Evolutionary conservation across 1,140 invertebrate species (phyloP).

Genomic region (Orussus abietinus): DNA sequence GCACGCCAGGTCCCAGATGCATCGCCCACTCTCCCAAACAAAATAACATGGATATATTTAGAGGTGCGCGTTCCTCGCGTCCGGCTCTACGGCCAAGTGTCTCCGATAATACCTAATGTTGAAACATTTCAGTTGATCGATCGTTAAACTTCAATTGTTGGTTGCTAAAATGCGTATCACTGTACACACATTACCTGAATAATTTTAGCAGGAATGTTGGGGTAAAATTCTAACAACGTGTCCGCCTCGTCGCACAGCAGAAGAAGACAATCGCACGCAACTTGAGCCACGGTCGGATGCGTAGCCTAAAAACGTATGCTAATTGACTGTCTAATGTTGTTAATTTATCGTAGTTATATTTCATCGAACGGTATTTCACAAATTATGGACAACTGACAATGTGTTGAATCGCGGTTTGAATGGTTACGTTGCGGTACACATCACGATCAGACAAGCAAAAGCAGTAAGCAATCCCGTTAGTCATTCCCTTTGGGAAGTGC

Average conservation of each 20-base stretch:
- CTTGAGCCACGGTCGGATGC: slow-evolving; percentile 78
- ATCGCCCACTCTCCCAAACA: slow-evolving; percentile 94
- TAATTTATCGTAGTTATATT: too few relatives aligned
- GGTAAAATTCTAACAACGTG: slow-evolving; percentile 69
- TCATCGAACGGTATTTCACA: too few relatives aligned
- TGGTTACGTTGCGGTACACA: too few relatives aligned
- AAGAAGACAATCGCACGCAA: slow-evolving; percentile 81
- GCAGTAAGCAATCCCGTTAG: too few relatives aligned
- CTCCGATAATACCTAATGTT: slow-evolving; percentile 56
- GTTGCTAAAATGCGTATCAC: slow-evolving; percentile 6
- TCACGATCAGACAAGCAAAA: too few relatives aligned
- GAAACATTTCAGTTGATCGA: slow-evolving; percentile 4
- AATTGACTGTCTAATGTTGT: too few relatives aligned
- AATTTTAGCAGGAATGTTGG: slow-evolving; percentile 72
- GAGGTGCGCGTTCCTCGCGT: slow-evolving; percentile 51
- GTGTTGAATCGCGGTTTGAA: too few relatives aligned
- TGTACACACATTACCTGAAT: slow-evolving; percentile 59
- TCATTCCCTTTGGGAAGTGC: too few relatives aligned
- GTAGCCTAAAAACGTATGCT: slow-evolving; percentile 73
- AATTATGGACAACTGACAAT: too few relatives aligned
- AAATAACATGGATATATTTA: slow-evolving; percentile 81
- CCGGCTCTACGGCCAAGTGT: slow-evolving; percentile 57
- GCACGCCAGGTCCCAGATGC: slow-evolving; percentile 57
- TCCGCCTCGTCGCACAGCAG: slow-evolving; percentile 78
- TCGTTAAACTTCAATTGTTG: too few relatives aligned